phyloP scores from a whole-genome alignment of 2,888 invertebrate genomes.

The Cephus rjabovi region DNA sequence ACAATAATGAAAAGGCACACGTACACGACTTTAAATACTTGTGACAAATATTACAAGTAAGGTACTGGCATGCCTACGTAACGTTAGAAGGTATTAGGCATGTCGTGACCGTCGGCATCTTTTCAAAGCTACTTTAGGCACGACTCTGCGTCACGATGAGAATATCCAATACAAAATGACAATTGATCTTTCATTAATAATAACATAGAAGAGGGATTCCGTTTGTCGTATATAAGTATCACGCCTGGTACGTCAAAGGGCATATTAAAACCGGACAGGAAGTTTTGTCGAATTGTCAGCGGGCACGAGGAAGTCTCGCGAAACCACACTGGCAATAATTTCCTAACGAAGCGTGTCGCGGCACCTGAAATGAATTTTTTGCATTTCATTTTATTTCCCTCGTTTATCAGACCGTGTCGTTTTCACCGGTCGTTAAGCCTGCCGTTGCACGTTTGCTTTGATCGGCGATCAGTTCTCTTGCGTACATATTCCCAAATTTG shows the following conservation, averaged over 20 bases:
- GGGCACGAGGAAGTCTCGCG: not conserved
- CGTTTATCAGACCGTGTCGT: not conserved
- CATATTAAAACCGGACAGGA: not conserved
- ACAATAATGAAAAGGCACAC: constrained; percentile 10
- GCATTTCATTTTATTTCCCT: not conserved
- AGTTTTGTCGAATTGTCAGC: not conserved
- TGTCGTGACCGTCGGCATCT: not conserved
- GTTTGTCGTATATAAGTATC: too few species aligned
- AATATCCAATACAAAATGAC: not conserved
- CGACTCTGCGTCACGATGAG: not conserved
- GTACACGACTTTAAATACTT: constrained; percentile 9
- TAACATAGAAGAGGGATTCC: too few species aligned
- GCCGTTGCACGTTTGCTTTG: not conserved
- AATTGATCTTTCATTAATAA: not conserved
- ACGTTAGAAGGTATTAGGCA: not conserved
- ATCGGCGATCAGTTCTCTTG: not conserved
- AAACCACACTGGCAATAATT: not conserved
- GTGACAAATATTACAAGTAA: constrained; percentile 23
- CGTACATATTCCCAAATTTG: not conserved
- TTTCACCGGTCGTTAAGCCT: not conserved
- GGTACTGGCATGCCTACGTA: not conserved
- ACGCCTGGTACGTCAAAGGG: too few species aligned
- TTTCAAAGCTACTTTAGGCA: not conserved
- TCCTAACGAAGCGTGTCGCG: not conserved
- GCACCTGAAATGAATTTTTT: not conserved